Evolutionary conservation across 2,113 vertebrate species (phyloP).

Genomic region (Toxostoma redivivum): DNA sequence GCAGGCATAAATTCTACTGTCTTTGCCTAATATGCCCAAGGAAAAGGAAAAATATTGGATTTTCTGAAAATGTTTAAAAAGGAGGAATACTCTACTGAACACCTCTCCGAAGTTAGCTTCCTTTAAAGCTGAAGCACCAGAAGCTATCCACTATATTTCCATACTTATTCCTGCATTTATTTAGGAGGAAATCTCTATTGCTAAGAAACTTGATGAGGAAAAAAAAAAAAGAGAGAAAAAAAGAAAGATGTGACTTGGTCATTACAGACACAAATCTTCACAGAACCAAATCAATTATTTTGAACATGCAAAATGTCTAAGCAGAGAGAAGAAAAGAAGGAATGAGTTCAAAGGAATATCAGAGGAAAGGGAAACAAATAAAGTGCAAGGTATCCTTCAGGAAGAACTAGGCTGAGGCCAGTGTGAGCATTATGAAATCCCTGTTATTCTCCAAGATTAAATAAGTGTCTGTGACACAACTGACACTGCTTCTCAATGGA

Average conservation of each 20-base stretch:
- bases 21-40: neutral
- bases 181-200: neutral
- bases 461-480: neutral
- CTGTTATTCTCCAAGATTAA: neutral
- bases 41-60: neutral
- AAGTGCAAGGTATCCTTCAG: neutral
- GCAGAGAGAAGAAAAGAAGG: neutral
- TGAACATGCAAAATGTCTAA: neutral
- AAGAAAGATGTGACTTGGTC: neutral
- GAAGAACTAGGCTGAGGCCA: neutral
- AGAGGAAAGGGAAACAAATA: neutral
- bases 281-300: neutral
- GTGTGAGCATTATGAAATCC: neutral
- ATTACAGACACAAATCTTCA: neutral
- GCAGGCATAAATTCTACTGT: neutral
- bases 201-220: rapidly evolving
- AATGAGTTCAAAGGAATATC: neutral
- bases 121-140: neutral
- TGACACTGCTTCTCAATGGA: neutral
- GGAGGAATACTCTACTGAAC: neutral
- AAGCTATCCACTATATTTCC: neutral
- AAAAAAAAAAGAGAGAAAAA: rapidly evolving
- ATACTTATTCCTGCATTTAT: neutral
- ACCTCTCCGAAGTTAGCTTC: neutral
- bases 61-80: neutral